Evolutionary conservation across 2,797 vertebrate species (phyloP), one percentile per base, ranked within the genome.

Genomic region (Choloepus didactylus): DNA sequence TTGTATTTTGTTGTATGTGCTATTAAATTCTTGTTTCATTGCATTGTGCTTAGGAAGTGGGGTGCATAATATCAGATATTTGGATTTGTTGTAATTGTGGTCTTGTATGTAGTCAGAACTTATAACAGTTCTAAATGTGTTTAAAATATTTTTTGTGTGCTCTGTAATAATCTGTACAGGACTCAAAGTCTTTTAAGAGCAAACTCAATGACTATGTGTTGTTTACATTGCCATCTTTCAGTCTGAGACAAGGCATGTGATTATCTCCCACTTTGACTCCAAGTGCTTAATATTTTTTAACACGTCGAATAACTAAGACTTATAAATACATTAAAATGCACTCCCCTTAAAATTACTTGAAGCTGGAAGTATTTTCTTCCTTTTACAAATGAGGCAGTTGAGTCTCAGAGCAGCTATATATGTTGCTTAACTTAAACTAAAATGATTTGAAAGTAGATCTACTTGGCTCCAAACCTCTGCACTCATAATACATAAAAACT

Each of bases 401-500:
- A 93, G 19, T 93, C 38, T 88, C 25, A 81, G 27, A 75, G 35
- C n/a, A 56, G 1, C 14, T 62, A 70, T 83, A 54, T 49, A 1
- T 31, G 11, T 46, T 91, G n/a, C 10, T 94, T 84, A 72, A 41
- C 19, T 41, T 72, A 11, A 72, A 19, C 21, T 23, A 44, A 3
- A 67, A 67, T 4, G 3, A 79, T 69, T 54, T 51, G 6, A 95
- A 89, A 94, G 31, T 76, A 3, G 2, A 6, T n/a, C 38, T 73
- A 38, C 73, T 80, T 86, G 62, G 72, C 64, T 62, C 31, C 56
- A 94, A 96, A 91, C 1, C 3, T 73, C 23, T 44, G 23, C 3
- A 70, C 4, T 73, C 76, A 84, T 54, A 95, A 44, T 49, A 93
- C n/a, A 49, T 15, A 83, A 62, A 86, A 87, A 94, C 54, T 51